Conservation (phyloP, 1,140 invertebrate species). For the Plodia interpunctella region DNA sequence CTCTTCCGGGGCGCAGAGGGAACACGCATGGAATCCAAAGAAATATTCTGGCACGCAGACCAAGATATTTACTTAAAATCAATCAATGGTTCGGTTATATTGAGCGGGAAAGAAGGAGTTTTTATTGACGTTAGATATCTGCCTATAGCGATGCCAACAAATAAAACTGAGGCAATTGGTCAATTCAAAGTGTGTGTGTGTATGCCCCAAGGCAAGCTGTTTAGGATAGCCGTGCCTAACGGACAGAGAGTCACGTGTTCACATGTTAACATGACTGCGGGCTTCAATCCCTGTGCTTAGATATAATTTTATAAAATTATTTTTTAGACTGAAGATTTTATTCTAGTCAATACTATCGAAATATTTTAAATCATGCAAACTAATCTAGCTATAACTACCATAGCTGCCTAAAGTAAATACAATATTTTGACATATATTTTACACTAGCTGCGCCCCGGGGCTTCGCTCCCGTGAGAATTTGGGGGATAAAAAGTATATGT, state of each 20-base stretch:
- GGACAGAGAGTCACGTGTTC: constrained; percentile 80
- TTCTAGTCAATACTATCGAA: too few species aligned
- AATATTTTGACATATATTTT: too few species aligned
- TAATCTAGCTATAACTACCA: too few species aligned
- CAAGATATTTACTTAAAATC: constrained; percentile 88
- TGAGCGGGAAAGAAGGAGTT: constrained; percentile 84
- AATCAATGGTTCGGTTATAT: constrained; percentile 85
- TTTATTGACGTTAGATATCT: constrained; percentile 85
- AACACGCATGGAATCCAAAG: constrained; percentile 71
- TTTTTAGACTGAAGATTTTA: too few species aligned
- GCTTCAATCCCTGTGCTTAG: constrained; percentile 84
- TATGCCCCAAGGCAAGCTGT: constrained; percentile 90
- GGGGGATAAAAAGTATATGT: too few species aligned
- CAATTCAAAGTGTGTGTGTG: constrained; percentile 93
- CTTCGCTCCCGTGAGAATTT: too few species aligned
- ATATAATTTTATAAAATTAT: too few species aligned
- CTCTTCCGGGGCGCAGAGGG: constrained; percentile 83
- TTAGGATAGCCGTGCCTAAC: constrained; percentile 82
- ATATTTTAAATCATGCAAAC: too few species aligned
- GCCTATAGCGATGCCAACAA: constrained; percentile 79
- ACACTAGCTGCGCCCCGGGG: too few species aligned
- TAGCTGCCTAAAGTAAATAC: too few species aligned
- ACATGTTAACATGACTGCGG: constrained; percentile 79
- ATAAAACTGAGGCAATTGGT: constrained; percentile 64
- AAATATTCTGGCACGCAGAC: constrained; percentile 81